These are phyloP conservation scores for Ceratina japonica DNA, from an alignment of 1,140 invertebrate genomes.

Conservation along the genomic window DNA sequence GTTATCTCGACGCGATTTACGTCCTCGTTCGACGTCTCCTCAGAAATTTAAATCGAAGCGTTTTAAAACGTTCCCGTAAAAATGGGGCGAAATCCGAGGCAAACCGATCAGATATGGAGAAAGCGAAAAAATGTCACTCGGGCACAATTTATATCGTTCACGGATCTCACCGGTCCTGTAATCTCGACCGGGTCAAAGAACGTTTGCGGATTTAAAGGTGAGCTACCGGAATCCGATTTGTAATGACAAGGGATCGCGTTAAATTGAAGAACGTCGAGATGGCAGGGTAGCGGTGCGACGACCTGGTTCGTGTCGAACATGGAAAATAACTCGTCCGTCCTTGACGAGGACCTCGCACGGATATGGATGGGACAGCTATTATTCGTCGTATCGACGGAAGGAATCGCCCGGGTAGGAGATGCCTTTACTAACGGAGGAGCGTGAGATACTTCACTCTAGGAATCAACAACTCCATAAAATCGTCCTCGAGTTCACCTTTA, in stretches of 20 bases:
- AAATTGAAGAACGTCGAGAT: slow-evolving; percentile 3
- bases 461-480: too few species aligned
- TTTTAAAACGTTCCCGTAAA: too few species aligned
- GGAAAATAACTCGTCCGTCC: slow-evolving; percentile 21
- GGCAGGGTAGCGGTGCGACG: not conserved
- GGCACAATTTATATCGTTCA: slow-evolving; percentile 3
- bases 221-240: slow-evolving; percentile 9
- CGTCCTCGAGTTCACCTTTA: too few species aligned
- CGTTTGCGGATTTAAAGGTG: not conserved
- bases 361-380: slow-evolving; percentile 30
- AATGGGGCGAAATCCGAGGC: too few species aligned
- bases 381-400: slow-evolving; percentile 33
- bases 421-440: not conserved
- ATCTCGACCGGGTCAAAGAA: not conserved
- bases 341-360: slow-evolving; percentile 10
- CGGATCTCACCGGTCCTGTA: not conserved
- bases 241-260: slow-evolving; percentile 19
- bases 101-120: not conserved
- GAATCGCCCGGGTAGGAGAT: slow-evolving; percentile 3
- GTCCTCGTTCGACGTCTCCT: too few species aligned
- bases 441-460: too few species aligned
- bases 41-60: too few species aligned
- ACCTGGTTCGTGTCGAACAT: not conserved
- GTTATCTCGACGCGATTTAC: too few species aligned
- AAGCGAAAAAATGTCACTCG: not conserved